These are phyloP conservation scores for Atherinosoma microstoma DNA, from an alignment of 2,797 vertebrate species.

Conservation along the genomic window DNA sequence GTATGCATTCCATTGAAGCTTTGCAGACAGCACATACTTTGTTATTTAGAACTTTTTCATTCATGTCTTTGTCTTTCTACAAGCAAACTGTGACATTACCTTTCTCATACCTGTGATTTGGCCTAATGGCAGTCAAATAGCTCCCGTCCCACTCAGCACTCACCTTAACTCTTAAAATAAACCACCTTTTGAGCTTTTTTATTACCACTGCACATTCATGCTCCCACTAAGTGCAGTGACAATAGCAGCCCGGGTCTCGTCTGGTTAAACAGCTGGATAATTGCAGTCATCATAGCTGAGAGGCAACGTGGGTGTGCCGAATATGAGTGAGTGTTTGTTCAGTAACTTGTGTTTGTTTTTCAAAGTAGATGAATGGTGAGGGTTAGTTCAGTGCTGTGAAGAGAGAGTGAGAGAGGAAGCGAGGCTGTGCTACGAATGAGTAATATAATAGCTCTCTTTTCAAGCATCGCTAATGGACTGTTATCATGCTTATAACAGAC, in stretches of 20 bases:
- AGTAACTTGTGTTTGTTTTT: conserved; percentile 36
- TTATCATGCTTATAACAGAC: neutral
- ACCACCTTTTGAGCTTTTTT: conserved; percentile 25
- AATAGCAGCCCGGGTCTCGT: conserved; percentile 29
- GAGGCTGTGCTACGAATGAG: conserved; percentile 18
- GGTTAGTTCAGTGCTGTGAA: conserved; percentile 33
- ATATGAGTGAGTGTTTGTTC: conserved; percentile 42
- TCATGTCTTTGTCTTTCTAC: neutral
- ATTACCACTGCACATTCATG: conserved; percentile 13
- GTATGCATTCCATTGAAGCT: too few relatives aligned
- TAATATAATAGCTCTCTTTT: conserved; percentile 35
- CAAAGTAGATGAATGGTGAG: conserved; percentile 52
- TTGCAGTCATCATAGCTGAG: conserved; percentile 56
- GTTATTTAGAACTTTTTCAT: too few relatives aligned
- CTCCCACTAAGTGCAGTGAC: conserved; percentile 45
- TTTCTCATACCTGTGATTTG: neutral
- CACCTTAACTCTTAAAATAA: conserved; percentile 35
- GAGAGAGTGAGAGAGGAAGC: conserved; percentile 20
- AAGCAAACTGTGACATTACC: neutral
- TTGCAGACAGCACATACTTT: too few relatives aligned
- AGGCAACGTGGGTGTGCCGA: conserved; percentile 24
- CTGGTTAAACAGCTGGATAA: conserved; percentile 61
- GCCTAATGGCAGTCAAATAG: conserved; percentile 6
- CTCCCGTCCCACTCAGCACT: neutral
- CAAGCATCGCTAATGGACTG: conserved; percentile 9